Conservation (phyloP, 2,888 invertebrate species). For the Aphrophora alni region DNA sequence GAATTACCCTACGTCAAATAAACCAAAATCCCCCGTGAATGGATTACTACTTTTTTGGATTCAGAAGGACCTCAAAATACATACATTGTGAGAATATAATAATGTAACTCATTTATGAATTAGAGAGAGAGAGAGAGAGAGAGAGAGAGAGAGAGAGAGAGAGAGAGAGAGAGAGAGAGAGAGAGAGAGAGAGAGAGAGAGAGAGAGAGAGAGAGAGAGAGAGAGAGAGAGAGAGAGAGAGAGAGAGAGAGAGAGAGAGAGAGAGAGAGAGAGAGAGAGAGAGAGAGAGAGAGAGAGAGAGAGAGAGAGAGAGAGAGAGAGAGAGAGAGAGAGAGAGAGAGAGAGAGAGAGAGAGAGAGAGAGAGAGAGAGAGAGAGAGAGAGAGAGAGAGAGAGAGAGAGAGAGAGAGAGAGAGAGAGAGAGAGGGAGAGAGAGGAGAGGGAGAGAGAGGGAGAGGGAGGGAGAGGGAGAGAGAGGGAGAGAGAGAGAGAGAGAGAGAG, state of each 20-base stretch:
- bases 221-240: not conserved
- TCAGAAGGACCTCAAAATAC: too few species aligned
- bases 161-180: slow-evolving; percentile 11
- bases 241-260: slow-evolving; percentile 4
- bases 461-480: too few species aligned
- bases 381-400: not conserved
- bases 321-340: not conserved
- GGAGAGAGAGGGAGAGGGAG: too few species aligned
- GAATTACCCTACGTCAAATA: too few species aligned
- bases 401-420: slow-evolving; percentile 12
- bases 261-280: not conserved
- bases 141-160: slow-evolving; percentile 2
- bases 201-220: not conserved
- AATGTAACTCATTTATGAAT: too few species aligned
- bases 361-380: not conserved
- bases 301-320: not conserved
- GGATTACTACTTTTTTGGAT: too few species aligned
- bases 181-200: slow-evolving; percentile 14
- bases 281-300: not conserved
- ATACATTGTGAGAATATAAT: too few species aligned
- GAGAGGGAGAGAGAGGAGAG: not conserved
- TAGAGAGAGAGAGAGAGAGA: too few species aligned
- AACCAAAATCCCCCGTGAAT: too few species aligned
- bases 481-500: too few species aligned
- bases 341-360: slow-evolving; percentile 13